Conservation (phyloP, 2,888 invertebrate species). For the Aphidius colemani region DNA sequence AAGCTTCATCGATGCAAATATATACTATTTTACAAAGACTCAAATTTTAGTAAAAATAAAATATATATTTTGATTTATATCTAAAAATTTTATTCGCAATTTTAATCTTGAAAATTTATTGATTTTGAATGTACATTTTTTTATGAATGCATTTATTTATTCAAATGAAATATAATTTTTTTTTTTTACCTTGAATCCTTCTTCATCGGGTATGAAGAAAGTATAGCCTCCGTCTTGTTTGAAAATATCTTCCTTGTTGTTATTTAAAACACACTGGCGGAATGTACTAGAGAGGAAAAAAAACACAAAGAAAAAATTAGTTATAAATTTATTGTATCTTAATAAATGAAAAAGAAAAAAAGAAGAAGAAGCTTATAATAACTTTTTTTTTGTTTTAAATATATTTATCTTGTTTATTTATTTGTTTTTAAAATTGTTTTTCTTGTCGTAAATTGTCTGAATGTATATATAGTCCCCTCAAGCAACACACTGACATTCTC, state of each 20-base stretch:
- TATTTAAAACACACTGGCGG: slow-evolving; percentile 74
- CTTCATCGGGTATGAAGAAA: slow-evolving; percentile 89
- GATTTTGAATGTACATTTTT: neutral
- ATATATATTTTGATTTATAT: no score
- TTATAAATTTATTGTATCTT: neutral
- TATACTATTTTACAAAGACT: neutral
- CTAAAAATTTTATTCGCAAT: neutral
- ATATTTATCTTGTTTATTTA: no score
- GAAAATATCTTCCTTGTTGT: slow-evolving; percentile 76
- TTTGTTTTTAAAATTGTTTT: no score
- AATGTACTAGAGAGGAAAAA: slow-evolving; percentile 64
- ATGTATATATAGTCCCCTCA: no score
- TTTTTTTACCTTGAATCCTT: slow-evolving; percentile 79
- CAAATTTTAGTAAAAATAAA: no score
- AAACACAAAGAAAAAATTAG: slow-evolving; percentile 34
- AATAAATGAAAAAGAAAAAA: neutral
- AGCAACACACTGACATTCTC: neutral
- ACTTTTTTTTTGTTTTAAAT: no score
- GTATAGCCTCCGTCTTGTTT: slow-evolving; percentile 81
- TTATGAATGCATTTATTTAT: neutral
- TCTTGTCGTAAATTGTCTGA: no score
- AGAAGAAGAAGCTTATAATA: neutral
- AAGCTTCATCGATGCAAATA: slow-evolving; percentile 10
- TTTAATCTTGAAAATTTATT: neutral
- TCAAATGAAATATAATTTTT: neutral